phyloP scores from a whole-genome alignment of 2,888 invertebrate species.

The Drosophila lutescens region DNA sequence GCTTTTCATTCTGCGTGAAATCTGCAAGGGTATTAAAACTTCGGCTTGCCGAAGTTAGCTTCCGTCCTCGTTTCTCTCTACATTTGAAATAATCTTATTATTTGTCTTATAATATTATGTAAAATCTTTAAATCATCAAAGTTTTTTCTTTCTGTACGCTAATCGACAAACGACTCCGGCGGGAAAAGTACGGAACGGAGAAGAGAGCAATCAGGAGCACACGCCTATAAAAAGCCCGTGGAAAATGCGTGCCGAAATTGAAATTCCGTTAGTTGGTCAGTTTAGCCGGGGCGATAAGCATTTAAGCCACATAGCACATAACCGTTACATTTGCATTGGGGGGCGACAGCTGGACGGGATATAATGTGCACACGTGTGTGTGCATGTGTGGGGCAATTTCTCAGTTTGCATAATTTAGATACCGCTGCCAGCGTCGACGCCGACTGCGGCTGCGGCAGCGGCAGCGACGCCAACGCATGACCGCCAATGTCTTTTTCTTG shows the following conservation, averaged over 20 bases:
- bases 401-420: constrained; percentile 73
- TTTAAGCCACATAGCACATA: constrained; percentile 34
- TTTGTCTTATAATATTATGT: no score
- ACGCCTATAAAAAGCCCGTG: constrained; percentile 53
- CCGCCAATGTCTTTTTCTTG: constrained; percentile 55
- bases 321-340: constrained; percentile 36
- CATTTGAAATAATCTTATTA: no score
- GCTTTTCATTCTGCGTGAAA: no score
- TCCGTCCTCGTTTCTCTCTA: no score
- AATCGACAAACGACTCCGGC: constrained; percentile 46
- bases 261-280: constrained; percentile 47
- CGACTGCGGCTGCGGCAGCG: no score
- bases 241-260: constrained; percentile 49
- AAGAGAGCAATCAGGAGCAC: constrained; percentile 33
- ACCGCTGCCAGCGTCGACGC: constrained; percentile 25
- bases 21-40: no score
- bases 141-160: constrained; percentile 17
- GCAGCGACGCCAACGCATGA: constrained; percentile 59
- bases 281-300: constrained; percentile 25
- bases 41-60: no score
- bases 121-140: background rate
- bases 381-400: constrained; percentile 44
- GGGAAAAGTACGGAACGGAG: constrained; percentile 15
- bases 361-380: constrained; percentile 8
- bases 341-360: constrained; percentile 27